A percentile compares a stretch with the other conserved stretches of the same genome.
Evolutionary conservation across 2,888 invertebrate genomes (phyloP).

Genomic region (Sphecodes monilicornis): DNA sequence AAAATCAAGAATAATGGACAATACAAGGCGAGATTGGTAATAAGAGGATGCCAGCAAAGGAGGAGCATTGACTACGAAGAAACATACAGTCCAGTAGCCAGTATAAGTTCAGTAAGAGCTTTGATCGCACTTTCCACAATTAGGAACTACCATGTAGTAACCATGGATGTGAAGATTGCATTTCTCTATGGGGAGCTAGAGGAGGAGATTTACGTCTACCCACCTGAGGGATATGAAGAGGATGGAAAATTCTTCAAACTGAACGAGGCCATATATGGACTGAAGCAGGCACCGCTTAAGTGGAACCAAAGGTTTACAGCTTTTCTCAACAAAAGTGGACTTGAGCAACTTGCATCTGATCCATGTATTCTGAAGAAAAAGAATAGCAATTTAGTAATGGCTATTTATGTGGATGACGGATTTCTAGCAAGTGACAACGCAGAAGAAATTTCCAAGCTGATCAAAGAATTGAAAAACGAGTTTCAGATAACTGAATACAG

Average conservation of each 20-base stretch:
- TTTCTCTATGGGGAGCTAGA: slow-evolving; percentile 16
- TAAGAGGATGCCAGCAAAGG: slow-evolving; percentile 1
- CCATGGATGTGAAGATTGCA: slow-evolving; percentile 19
- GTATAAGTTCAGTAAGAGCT: not conserved
- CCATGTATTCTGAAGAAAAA: slow-evolving; percentile 51
- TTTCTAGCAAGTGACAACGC: slow-evolving; percentile 22
- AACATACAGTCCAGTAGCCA: slow-evolving; percentile 5
- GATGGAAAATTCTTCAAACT: not conserved
- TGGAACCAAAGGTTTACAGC: slow-evolving; percentile 14
- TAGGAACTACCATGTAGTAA: not conserved
- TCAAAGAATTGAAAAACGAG: too few species aligned
- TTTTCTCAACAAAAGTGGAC: too few species aligned
- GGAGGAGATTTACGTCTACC: slow-evolving; percentile 8
- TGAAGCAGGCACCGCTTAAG: slow-evolving; percentile 3
- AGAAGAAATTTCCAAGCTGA: too few species aligned
- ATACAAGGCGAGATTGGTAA: slow-evolving; percentile 15
- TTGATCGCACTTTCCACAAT: not conserved
- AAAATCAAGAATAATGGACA: slow-evolving; percentile 2
- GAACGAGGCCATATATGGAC: slow-evolving; percentile 11
- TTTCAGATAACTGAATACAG: too few species aligned
- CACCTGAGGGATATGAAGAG: slow-evolving; percentile 8
- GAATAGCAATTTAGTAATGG: slow-evolving; percentile 38
- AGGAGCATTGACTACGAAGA: not conserved
- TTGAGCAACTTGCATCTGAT: slow-evolving; percentile 17
- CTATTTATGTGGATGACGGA: slow-evolving; percentile 57